Evolutionary conservation across 1,140 invertebrate genomes (phyloP).

Genomic region (Trichomalopsis sarcophagae): DNA sequence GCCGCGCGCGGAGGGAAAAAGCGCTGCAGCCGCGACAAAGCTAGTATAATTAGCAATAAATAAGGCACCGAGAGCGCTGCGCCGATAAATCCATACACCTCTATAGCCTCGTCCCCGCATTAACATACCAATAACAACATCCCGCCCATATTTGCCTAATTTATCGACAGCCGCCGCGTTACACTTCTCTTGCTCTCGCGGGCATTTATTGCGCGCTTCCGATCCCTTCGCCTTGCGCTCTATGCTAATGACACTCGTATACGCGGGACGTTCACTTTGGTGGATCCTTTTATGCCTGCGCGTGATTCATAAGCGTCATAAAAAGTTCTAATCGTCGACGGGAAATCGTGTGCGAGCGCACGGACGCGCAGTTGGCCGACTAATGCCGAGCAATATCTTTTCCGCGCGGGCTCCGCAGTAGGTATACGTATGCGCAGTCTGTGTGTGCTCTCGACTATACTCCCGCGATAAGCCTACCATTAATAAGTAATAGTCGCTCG

Average conservation of each 20-base stretch:
- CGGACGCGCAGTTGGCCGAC: constrained; percentile 38
- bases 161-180: constrained; percentile 21
- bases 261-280: background rate
- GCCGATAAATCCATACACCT: constrained; percentile 13
- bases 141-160: constrained; percentile 43
- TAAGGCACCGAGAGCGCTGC: constrained; percentile 5
- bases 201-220: constrained; percentile 2
- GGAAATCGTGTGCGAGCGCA: constrained; percentile 2
- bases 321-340: constrained; percentile 29
- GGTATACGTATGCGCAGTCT: background rate
- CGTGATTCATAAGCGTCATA: constrained; percentile 43
- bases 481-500: constrained; percentile 40
- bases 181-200: background rate
- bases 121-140: constrained; percentile 48
- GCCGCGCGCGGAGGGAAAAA: too few species aligned
- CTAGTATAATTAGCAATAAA: constrained; percentile 40
- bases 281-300: background rate
- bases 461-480: constrained; percentile 43
- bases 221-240: background rate
- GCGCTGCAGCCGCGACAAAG: background rate
- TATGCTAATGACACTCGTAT: background rate
- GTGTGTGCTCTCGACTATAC: background rate
- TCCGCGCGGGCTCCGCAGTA: background rate
- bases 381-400: constrained; percentile 45
- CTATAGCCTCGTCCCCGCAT: background rate